Base-by-base conservation (phyloP, 2,797 vertebrate genomes). In the Muscicapa comitata region DNA sequence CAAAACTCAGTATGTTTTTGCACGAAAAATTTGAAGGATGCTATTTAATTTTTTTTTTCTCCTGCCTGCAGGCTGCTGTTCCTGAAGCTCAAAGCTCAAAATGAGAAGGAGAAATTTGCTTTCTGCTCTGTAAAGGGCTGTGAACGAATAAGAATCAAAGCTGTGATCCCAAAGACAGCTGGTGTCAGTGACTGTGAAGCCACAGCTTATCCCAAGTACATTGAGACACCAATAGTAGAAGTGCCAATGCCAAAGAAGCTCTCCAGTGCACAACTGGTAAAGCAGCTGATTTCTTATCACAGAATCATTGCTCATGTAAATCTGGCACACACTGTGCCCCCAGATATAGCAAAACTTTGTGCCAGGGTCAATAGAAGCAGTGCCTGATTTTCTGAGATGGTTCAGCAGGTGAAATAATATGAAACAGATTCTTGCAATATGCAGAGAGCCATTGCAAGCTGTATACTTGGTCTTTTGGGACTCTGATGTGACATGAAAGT, bases 51-150 rank as follows among this genome's bases (percentile, higher is more conserved):
- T 80, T 65, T 63, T 25, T 48, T 65, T 21, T 28, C 21, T 57
- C 24, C 70, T 43, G 5, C 63, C 57, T 63, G 11, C 91, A 99
- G 99, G 86, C 97, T 99, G 85, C 97, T 99, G 43, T 99, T 99
- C 96, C 96, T 99, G 91, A 99, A 98, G 94, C 95, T 99, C 26
- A 98, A 98, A 91, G 99, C 99, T 11, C 98, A 99, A 84, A 99
- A 99, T 4, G 97, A 98, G 82, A 98, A 98, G 89, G 99, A 99
- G 43, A 97, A 96, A 55, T 99, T 98, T 43, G 98, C 99, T 68
- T 99, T 99, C 98, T 99, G 99, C 97, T 99, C 99, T 1, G 88
- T 98, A 58, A 98, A 98, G 91, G 99, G 99, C 53, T 99, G 99
- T 10, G 99, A 99, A 95, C 92, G 99, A 70, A 98, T 99, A 31